Base-by-base conservation (phyloP, 2,113 vertebrate species). In the Nicator chloris region DNA sequence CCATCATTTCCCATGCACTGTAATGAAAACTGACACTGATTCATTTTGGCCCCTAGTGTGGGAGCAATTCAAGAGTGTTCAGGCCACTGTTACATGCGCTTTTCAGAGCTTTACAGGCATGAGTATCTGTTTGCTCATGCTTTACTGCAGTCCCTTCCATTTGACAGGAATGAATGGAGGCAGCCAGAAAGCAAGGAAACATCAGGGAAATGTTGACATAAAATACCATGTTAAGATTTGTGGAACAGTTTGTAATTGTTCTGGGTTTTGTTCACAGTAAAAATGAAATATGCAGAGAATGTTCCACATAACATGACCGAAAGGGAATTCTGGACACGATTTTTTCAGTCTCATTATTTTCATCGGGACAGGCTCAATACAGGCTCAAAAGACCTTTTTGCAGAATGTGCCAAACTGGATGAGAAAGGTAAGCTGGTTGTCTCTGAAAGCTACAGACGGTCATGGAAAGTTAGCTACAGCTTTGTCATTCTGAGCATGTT, bases 271-370 rank as follows among this genome's bases (percentile, higher is more conserved):
- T 97, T 97, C 95, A 91, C 98, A 99, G 99, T 99, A 75, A 99
- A 99, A 98, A 98, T 99, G 98, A 99, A 99, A 97, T 99, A 99
- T 66, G 98, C 98, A 94, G 99, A 99, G 97, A 99, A 99, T 33
- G 99, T 99, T 97, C 99, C 99, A 88, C 99, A 99, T 95, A 99
- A 98, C 96, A 98, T 99, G 98, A 99, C 99, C 0, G 99, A 99
- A 97, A 99, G 98, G 96, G 99, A 99, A 95, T 99, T 99, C 97
- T 99, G 99, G 99, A 99, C 99, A 9, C 98, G 99, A 47, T 99
- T 99, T 97, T 99, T 99, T 96, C 99, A 99, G 97, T 99, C 99
- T 77, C 99, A 99, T 97, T 99, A 99, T 97, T 99, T 99, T 96
- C 99, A 99, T 97, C 98, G 99, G 97, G 99, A 99, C 95, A 98